Evolutionary conservation across 1,140 invertebrate species (phyloP).

Genomic region (Chlorops oryzae): DNA sequence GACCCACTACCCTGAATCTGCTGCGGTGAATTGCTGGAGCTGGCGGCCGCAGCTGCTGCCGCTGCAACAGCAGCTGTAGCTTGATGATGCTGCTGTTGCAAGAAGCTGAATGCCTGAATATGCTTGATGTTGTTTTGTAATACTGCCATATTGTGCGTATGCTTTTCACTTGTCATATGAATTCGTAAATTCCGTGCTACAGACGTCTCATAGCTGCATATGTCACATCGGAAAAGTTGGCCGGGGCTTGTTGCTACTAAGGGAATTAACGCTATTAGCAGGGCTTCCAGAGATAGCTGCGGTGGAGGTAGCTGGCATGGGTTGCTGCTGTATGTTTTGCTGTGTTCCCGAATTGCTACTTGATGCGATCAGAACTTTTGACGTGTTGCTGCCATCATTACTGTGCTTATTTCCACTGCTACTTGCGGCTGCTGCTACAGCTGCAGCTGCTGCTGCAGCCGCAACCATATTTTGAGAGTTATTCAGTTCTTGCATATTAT

Average conservation of each 20-base stretch:
- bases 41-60: constrained; percentile 50
- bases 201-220: constrained; percentile 97
- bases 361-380: no score
- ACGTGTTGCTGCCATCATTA: no score
- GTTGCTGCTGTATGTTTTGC: constrained; percentile 12
- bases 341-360: constrained; percentile 14
- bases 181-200: constrained; percentile 92
- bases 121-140: constrained; percentile 95
- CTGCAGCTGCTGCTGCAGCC: constrained; percentile 48
- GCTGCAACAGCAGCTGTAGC: constrained; percentile 48
- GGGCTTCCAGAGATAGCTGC: neutral
- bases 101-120: constrained; percentile 82
- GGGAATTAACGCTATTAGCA: constrained; percentile 26
- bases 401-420: no score
- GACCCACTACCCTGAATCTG: no score
- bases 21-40: no score
- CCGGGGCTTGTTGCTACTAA: constrained; percentile 73
- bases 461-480: constrained; percentile 62
- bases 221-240: constrained; percentile 93
- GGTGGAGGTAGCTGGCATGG: neutral
- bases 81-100: constrained; percentile 62
- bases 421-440: constrained; percentile 21
- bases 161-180: constrained; percentile 98
- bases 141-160: constrained; percentile 96
- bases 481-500: constrained; percentile 96